Percentiles rank a stretch among this genome's conserved stretches.
These are phyloP conservation scores for Caenorhabditis panamensis DNA, from an alignment of 2,888 invertebrate genomes.

Conservation along the genomic window DNA sequence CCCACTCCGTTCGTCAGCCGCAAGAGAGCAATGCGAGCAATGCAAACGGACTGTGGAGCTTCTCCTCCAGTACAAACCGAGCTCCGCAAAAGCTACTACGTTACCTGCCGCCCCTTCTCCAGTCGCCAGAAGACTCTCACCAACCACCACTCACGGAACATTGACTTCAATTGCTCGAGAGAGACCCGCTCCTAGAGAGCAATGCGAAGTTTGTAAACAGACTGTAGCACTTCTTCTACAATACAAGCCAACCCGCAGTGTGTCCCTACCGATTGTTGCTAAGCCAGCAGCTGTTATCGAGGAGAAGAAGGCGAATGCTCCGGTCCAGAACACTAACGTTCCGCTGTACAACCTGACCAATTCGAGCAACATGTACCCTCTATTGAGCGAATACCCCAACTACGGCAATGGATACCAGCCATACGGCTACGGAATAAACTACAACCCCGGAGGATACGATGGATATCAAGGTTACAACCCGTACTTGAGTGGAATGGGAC, in stretches of 20 bases:
- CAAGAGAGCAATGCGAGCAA: too few relatives aligned
- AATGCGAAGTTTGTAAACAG: too few relatives aligned
- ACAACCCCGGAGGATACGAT: slow-evolving; percentile 13
- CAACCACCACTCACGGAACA: neutral
- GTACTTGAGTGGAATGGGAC: slow-evolving; percentile 39
- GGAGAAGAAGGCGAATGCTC: slow-evolving; percentile 3
- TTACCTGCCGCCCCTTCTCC: neutral
- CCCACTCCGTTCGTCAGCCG: too few relatives aligned
- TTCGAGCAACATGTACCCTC: slow-evolving; percentile 43
- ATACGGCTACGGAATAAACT: slow-evolving; percentile 30
- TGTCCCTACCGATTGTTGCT: too few relatives aligned
- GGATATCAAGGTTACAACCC: slow-evolving; percentile 23
- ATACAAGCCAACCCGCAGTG: neutral
- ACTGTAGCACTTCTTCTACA: slow-evolving; percentile 13
- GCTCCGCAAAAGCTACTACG: too few relatives aligned
- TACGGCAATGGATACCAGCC: slow-evolving; percentile 28
- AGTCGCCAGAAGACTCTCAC: slow-evolving; percentile 17
- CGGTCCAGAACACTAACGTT: slow-evolving; percentile 21
- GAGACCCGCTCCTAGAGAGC: slow-evolving; percentile 9
- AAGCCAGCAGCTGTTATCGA: neutral
- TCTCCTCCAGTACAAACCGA: neutral
- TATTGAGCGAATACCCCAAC: slow-evolving; percentile 23
- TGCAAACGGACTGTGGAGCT: slow-evolving; percentile 30
- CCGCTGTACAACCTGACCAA: slow-evolving; percentile 60
- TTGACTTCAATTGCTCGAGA: slow-evolving; percentile 1